These are phyloP conservation scores for Pteronura brasiliensis DNA, from an alignment of 2,113 vertebrate species.

Conservation along the genomic window DNA sequence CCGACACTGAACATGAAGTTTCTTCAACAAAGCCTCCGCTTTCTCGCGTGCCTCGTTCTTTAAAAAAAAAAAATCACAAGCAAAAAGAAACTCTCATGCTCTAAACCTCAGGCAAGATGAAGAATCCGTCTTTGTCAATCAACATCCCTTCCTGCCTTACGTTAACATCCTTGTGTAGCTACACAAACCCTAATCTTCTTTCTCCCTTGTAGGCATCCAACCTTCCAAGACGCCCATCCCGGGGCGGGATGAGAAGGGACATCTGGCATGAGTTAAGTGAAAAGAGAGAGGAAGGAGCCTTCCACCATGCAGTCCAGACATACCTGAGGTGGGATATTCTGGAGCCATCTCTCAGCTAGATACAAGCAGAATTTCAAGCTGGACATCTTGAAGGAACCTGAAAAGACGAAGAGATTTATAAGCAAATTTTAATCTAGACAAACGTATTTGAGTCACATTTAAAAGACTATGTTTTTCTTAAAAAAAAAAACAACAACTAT, in stretches of 20 bases:
- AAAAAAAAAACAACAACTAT: too few relatives aligned
- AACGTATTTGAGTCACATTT: not conserved
- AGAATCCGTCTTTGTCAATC: not conserved
- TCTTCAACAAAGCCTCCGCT: conserved; percentile 88
- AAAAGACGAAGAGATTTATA: not conserved
- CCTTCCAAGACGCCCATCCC: not conserved
- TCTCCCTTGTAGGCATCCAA: not conserved
- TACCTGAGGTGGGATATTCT: conserved; percentile 86
- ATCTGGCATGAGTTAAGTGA: not conserved
- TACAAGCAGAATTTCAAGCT: conserved; percentile 92
- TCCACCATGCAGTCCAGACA: not conserved
- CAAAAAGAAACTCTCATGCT: not conserved
- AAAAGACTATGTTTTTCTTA: not conserved
- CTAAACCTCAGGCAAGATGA: not conserved
- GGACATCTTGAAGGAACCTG: conserved; percentile 91
- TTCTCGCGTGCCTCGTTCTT: conserved; percentile 85
- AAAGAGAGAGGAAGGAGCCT: not conserved
- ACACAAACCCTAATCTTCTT: not conserved
- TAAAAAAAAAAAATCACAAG: not conserved
- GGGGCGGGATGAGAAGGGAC: not conserved
- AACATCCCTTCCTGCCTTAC: not conserved
- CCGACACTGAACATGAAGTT: conserved; percentile 89
- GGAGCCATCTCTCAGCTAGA: conserved; percentile 90
- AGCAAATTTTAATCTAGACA: not conserved
- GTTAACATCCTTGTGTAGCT: not conserved